A percentile compares a stretch with the other conserved stretches of the same genome.
phyloP scores from a whole-genome alignment of 2,113 vertebrate genomes.

The Fregata magnificens region DNA sequence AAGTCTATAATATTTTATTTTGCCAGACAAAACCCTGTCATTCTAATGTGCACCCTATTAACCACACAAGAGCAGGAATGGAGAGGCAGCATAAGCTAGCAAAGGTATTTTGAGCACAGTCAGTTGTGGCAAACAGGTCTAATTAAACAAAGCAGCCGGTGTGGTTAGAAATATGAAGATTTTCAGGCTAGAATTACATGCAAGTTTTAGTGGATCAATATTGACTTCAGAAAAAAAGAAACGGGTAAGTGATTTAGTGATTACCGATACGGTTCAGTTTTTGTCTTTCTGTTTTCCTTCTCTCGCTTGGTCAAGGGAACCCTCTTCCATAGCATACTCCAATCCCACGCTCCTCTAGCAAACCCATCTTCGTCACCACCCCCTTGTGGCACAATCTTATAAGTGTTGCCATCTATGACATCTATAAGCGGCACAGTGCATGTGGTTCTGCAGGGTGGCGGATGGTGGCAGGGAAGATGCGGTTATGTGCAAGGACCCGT shows the following conservation, averaged over 20 bases:
- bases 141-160: background rate
- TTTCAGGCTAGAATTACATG: slow-evolving; percentile 14
- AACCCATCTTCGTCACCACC: slow-evolving; percentile 95
- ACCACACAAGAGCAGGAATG: background rate
- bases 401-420: slow-evolving; percentile 93
- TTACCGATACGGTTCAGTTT: slow-evolving; percentile 99
- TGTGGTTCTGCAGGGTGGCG: slow-evolving; percentile 85
- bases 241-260: slow-evolving; percentile 78
- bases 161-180: background rate
- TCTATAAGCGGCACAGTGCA: slow-evolving; percentile 98
- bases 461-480: slow-evolving; percentile 59
- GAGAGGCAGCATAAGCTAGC: background rate
- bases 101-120: background rate
- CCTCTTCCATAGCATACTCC: slow-evolving; percentile 99
- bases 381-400: slow-evolving; percentile 87
- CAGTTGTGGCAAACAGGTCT: background rate
- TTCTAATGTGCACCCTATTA: background rate
- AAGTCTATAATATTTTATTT: background rate
- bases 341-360: slow-evolving; percentile 99
- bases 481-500: slow-evolving; percentile 46
- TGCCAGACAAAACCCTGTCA: background rate
- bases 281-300: slow-evolving; percentile 90
- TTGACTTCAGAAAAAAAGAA: slow-evolving; percentile 27
- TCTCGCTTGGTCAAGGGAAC: slow-evolving; percentile 89
- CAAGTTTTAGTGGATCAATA: slow-evolving; percentile 72